Evolutionary conservation across 2,797 vertebrate genomes (phyloP).

Genomic region (Aldrovandia affinis): DNA sequence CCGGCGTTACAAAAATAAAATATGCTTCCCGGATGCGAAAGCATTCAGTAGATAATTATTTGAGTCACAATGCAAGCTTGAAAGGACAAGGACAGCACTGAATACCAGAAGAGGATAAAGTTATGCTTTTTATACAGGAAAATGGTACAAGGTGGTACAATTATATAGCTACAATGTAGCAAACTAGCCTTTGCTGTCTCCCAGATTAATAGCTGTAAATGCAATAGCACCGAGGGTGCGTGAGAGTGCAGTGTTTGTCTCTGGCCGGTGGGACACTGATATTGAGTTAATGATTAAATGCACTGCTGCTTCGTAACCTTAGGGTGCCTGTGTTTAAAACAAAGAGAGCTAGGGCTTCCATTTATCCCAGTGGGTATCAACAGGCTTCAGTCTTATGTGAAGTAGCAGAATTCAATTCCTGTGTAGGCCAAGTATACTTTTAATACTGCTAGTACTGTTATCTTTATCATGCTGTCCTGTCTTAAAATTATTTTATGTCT

Average conservation of each 20-base stretch:
- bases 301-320: slow-evolving; percentile 10
- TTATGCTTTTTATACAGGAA: slow-evolving; percentile 15
- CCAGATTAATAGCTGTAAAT: neutral
- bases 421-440: no score
- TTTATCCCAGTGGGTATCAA: no score
- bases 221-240: neutral
- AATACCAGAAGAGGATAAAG: neutral
- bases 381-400: no score
- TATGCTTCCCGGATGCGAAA: slow-evolving; percentile 10
- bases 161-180: neutral
- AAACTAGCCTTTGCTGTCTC: neutral
- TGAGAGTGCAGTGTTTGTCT: neutral
- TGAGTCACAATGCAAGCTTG: slow-evolving; percentile 7
- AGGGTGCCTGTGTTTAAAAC: no score
- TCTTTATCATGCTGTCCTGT: no score
- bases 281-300: slow-evolving; percentile 19
- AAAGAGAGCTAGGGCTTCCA: no score
- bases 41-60: slow-evolving; percentile 30
- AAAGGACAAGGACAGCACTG: slow-evolving; percentile 15
- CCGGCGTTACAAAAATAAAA: slow-evolving; percentile 20
- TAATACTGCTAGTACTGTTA: no score
- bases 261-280: neutral
- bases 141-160: neutral
- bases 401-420: no score
- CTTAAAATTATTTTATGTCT: no score